phyloP scores from a whole-genome alignment of 2,888 invertebrate genomes.

The Ptychoptera albimana region DNA sequence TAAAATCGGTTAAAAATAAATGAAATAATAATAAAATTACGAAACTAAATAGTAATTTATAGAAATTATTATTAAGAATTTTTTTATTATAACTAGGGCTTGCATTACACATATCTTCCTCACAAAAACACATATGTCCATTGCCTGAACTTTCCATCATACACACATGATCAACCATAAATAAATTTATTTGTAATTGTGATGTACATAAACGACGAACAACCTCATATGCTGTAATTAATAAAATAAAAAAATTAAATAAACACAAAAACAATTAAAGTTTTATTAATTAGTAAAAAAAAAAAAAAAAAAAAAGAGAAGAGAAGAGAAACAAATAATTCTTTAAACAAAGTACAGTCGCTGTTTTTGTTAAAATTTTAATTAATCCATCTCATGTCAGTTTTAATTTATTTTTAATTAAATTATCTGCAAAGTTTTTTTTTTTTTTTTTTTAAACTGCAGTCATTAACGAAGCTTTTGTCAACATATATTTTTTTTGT shows the following conservation, averaged over 20 bases:
- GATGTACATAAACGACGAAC: constrained; percentile 85
- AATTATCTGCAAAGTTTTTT: too few relatives aligned
- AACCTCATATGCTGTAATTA: constrained; percentile 68
- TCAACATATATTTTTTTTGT: too few relatives aligned
- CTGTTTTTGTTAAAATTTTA: too few relatives aligned
- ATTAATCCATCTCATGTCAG: too few relatives aligned
- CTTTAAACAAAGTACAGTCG: too few relatives aligned
- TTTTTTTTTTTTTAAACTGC: too few relatives aligned
- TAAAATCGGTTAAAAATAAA: neutral
- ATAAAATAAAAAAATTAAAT: constrained; percentile 8
- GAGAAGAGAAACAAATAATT: too few relatives aligned
- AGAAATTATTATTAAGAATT: neutral
- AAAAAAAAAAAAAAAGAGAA: too few relatives aligned
- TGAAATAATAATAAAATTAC: neutral
- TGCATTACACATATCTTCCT: constrained; percentile 87
- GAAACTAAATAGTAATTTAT: neutral
- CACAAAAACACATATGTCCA: constrained; percentile 97
- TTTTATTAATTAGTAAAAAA: too few relatives aligned
- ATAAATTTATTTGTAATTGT: constrained; percentile 85
- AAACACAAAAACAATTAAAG: too few relatives aligned
- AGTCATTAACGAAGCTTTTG: too few relatives aligned
- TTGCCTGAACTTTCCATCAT: constrained; percentile 97
- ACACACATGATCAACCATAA: constrained; percentile 97
- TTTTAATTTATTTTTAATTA: too few relatives aligned
- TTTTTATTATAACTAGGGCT: constrained; percentile 15